Base-by-base conservation (phyloP, 1,140 invertebrate species). In the Telenomus remus region DNA sequence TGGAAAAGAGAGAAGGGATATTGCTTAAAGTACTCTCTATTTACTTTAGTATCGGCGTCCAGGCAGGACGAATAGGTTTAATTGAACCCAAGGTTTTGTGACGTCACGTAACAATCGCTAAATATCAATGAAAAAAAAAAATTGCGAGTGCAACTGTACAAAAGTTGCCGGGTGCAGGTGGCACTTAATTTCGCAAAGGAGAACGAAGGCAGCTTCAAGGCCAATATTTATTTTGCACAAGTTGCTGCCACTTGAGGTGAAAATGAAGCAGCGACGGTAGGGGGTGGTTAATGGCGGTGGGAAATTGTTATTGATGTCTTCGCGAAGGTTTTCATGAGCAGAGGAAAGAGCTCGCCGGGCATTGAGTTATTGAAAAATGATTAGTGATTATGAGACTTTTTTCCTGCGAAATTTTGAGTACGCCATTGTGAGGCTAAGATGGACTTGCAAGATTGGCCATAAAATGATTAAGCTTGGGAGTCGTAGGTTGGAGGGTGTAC, bases 381-480 rank as follows among this genome's bases (percentile, higher is more conserved):
- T 27, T 27, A 27, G 19, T 27, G 1, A 6, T 27, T 27, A 27
- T 27, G 6, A 27, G 19, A 6, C 19, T 6, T 27, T 6, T 27
- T 27, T 27, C 19, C 19, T n/a, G n/a, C n/a, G n/a, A n/a, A n/a
- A n/a, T n/a, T n/a, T n/a, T n/a, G n/a, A n/a, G n/a, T n/a, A n/a
- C n/a, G n/a, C n/a, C n/a, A n/a, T n/a, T n/a, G n/a, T n/a, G n/a
- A n/a, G n/a, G n/a, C n/a, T n/a, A n/a, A n/a, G 19, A 27, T 76
- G 74, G 68, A 3, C 19, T 27, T 6, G 19, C 6, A 1, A 6
- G 19, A 27, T 27, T 27, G 19, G 19, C 76, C 76, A 78, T 82
- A 80, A 82, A 82, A 79, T 82, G 78, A 82, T 80, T 82, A 39
- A 2, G 37, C 5, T 39, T 4, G 37, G 9, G n/a, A n/a, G n/a